Evolutionary conservation across 2,888 invertebrate genomes (phyloP).

Genomic region (Beris morrisii): DNA sequence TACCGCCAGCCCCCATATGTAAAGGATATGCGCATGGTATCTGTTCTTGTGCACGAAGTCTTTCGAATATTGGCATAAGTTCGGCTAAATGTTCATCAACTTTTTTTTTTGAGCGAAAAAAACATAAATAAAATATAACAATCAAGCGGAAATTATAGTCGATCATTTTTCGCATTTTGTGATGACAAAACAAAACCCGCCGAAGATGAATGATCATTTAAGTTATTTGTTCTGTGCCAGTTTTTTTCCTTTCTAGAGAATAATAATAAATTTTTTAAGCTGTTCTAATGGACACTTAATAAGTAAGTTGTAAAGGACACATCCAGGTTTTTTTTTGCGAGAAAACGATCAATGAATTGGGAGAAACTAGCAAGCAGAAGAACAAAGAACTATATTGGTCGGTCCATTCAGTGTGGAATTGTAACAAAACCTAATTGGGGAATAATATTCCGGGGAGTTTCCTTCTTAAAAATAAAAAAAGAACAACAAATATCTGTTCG

Average conservation of each 20-base stretch:
- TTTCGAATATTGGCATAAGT: conserved; percentile 94
- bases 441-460: no score
- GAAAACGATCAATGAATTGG: no score
- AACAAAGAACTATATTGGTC: no score
- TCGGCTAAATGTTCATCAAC: conserved; percentile 94
- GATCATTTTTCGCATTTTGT: not conserved
- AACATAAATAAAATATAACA: not conserved
- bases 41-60: conserved; percentile 87
- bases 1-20: conserved; percentile 74
- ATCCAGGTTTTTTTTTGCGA: no score
- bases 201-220: conserved; percentile 32
- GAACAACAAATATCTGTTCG: no score
- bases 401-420: no score
- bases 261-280: no score
- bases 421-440: no score
- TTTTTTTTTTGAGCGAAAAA: conserved; percentile 3
- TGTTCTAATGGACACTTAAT: no score
- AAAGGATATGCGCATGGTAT: conserved; percentile 89
- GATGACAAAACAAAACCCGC: conserved; percentile 32
- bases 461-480: no score
- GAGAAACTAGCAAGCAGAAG: no score
- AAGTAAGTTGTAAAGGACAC: no score
- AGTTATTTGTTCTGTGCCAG: conserved; percentile 1
- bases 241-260: not conserved
- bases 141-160: conserved; percentile 9